Evolutionary conservation across 2,113 vertebrate species (phyloP).

Genomic region (Notechis scutatus): DNA sequence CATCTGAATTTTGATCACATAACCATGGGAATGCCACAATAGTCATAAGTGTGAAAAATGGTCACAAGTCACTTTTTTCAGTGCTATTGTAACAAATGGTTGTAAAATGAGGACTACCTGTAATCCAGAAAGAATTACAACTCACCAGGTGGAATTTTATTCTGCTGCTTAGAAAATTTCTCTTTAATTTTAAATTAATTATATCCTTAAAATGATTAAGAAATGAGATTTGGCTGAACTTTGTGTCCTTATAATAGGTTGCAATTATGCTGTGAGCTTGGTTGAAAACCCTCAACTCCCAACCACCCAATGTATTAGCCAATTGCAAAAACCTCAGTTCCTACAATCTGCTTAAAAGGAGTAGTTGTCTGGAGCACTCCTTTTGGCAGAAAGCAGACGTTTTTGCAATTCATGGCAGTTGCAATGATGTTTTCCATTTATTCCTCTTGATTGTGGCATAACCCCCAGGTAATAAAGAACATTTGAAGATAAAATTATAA

Average conservation of each 20-base stretch:
- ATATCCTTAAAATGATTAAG: background rate
- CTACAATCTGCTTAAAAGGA: background rate
- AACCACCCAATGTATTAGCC: background rate
- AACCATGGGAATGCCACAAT: too few relatives aligned
- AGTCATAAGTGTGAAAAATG: too few relatives aligned
- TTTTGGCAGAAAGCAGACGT: background rate
- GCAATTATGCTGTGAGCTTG: background rate
- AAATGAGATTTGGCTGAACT: background rate
- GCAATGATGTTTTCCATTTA: background rate
- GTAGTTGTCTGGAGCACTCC: background rate
- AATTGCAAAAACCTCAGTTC: background rate
- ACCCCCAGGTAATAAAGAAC: background rate
- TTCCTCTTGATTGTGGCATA: background rate
- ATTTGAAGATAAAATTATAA: background rate
- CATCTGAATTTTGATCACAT: too few relatives aligned
- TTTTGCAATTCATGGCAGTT: background rate
- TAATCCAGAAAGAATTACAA: background rate
- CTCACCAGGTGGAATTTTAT: background rate
- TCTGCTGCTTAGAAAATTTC: background rate
- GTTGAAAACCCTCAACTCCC: background rate
- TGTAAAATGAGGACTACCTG: too few relatives aligned
- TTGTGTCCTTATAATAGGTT: background rate
- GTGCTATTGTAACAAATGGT: too few relatives aligned
- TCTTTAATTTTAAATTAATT: background rate
- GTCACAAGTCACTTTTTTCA: too few relatives aligned